Evolutionary conservation across 2,113 vertebrate genomes (phyloP).

Genomic region (Aegotheles bennettii): DNA sequence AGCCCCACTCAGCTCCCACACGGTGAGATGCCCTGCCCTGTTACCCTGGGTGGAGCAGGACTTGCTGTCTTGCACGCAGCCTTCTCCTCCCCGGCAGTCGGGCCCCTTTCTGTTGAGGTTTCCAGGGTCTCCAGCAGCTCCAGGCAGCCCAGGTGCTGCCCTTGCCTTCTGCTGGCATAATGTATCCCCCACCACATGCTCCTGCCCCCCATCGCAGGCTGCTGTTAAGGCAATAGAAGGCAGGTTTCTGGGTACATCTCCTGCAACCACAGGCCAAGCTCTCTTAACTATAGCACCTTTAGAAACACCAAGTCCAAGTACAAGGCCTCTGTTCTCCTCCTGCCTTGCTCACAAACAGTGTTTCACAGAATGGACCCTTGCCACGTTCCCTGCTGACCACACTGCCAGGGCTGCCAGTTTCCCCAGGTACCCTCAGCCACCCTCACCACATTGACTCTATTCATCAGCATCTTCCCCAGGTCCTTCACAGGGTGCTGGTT

Average conservation of each 20-base stretch:
- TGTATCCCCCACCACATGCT: accelerated
- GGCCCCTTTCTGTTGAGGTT: neutral
- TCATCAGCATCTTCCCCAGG: neutral
- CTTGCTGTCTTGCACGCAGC: accelerated
- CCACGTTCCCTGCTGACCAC: neutral
- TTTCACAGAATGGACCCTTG: neutral
- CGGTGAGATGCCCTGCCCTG: accelerated
- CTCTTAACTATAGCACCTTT: neutral
- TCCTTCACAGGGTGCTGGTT: neutral
- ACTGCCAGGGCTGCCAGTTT: neutral
- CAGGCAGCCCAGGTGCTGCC: neutral
- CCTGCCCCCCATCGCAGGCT: neutral
- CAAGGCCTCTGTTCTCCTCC: neutral
- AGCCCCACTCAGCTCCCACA: accelerated
- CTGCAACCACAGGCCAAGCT: neutral
- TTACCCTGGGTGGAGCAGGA: accelerated
- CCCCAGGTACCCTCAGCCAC: neutral
- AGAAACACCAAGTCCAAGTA: neutral
- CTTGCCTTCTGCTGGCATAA: neutral
- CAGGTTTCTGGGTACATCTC: neutral
- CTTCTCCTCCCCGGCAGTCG: neutral
- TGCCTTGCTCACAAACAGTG: neutral
- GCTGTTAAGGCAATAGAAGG: neutral
- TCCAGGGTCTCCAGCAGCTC: neutral
- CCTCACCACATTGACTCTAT: neutral